These are phyloP conservation scores for Achlya flavicornis DNA, from an alignment of 2,888 invertebrate genomes.

Conservation along the genomic window DNA sequence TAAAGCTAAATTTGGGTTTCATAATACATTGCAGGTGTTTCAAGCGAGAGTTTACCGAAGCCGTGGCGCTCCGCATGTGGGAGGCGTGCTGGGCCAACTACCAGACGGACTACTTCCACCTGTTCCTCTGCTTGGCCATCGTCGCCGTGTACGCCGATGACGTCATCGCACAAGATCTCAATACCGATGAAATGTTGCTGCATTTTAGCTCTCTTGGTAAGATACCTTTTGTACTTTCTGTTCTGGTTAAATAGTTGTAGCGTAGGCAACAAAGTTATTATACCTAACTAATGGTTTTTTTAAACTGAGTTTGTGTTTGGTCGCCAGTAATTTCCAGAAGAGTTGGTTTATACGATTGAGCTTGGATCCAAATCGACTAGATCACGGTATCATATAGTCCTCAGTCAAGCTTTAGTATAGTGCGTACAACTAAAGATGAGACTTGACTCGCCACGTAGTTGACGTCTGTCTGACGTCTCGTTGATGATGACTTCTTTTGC, in stretches of 20 bases:
- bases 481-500: too few relatives aligned
- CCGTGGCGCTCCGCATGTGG: slow-evolving; percentile 95
- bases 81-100: slow-evolving; percentile 99
- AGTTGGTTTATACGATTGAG: too few relatives aligned
- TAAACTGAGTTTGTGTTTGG: too few relatives aligned
- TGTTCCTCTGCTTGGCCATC: slow-evolving; percentile 96
- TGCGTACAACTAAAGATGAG: too few relatives aligned
- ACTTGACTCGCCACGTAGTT: too few relatives aligned
- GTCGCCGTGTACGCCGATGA: slow-evolving; percentile 96
- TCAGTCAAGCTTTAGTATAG: too few relatives aligned
- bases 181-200: slow-evolving; percentile 96
- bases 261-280: too few relatives aligned
- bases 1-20: not conserved
- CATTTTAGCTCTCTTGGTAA: slow-evolving; percentile 95
- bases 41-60: slow-evolving; percentile 95
- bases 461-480: too few relatives aligned
- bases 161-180: slow-evolving; percentile 95
- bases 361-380: too few relatives aligned
- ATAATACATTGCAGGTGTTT: slow-evolving; percentile 87
- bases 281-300: too few relatives aligned
- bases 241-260: not conserved
- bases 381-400: too few relatives aligned
- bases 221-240: slow-evolving; percentile 18
- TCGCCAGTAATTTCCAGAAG: too few relatives aligned
- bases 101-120: slow-evolving; percentile 97